A percentile compares a stretch with the other conserved stretches of the same genome.
These are phyloP conservation scores for Calyptomena viridis DNA, from an alignment of 2,113 vertebrate species.

Conservation along the genomic window DNA sequence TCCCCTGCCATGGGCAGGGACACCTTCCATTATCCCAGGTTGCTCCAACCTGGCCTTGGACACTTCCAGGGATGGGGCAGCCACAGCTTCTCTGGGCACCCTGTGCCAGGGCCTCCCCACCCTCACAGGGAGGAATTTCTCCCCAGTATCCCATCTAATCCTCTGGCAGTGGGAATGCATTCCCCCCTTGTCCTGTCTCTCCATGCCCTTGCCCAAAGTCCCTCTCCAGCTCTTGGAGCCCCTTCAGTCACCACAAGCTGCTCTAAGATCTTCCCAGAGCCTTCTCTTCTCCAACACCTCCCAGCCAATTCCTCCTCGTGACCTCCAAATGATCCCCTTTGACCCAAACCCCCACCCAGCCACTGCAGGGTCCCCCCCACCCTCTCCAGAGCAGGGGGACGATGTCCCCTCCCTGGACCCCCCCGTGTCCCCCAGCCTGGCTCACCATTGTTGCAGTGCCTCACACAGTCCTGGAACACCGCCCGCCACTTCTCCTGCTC, in stretches of 20 bases:
- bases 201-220: rapidly evolving
- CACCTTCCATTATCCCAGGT: rapidly evolving
- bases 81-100: not conserved
- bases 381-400: rapidly evolving
- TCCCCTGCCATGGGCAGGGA: not conserved
- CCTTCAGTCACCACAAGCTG: rapidly evolving
- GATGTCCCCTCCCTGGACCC: rapidly evolving
- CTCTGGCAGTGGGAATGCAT: not conserved
- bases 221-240: not conserved
- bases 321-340: not conserved
- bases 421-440: rapidly evolving
- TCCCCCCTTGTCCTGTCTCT: not conserved
- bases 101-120: not conserved
- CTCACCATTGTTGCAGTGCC: constrained; percentile 92
- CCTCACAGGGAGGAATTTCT: not conserved
- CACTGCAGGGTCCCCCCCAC: rapidly evolving
- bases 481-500: constrained; percentile 93
- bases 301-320: not conserved
- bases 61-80: not conserved
- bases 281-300: not conserved
- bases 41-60: not conserved
- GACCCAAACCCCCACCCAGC: not conserved
- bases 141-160: not conserved
- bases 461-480: constrained; percentile 90
- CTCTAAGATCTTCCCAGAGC: not conserved